A percentile compares a stretch with the other conserved stretches of the same genome.
Evolutionary conservation across 30 jellyfish, hydroid and myxozoan genomes (phyloP).

Genomic region (Phacellophora camtschatica): DNA sequence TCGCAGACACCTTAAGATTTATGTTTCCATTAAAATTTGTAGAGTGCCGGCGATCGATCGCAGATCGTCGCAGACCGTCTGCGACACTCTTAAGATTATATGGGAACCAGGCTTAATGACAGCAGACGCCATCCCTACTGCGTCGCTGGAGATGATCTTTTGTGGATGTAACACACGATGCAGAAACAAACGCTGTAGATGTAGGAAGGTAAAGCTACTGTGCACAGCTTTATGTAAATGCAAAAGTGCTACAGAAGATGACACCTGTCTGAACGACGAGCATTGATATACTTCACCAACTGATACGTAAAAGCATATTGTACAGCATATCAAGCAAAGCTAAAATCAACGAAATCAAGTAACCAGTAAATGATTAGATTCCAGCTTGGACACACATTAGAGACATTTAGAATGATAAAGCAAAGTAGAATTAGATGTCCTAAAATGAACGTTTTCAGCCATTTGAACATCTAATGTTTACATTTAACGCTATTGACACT

Average conservation of each 20-base stretch:
- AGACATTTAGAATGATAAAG: too few relatives aligned
- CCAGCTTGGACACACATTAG: too few relatives aligned
- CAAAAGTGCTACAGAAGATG: slow-evolving; percentile 26
- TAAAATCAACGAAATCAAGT: too few relatives aligned
- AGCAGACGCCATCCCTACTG: slow-evolving; percentile 45
- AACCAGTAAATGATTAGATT: too few relatives aligned
- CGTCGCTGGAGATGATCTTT: slow-evolving; percentile 41
- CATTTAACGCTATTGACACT: too few relatives aligned
- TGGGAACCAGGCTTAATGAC: slow-evolving; percentile 26
- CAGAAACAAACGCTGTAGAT: slow-evolving; percentile 32
- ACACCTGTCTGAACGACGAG: slow-evolving; percentile 14
- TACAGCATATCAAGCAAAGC: too few relatives aligned
- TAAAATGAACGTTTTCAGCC: too few relatives aligned
- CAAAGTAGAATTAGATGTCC: too few relatives aligned
- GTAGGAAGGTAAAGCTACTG: not conserved
- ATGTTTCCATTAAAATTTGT: not conserved
- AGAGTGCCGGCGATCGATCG: too few relatives aligned
- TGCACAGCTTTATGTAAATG: not conserved
- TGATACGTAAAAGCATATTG: not conserved
- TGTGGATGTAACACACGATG: slow-evolving; percentile 34
- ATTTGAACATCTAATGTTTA: too few relatives aligned
- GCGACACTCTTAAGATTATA: slow-evolving; percentile 4
- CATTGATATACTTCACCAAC: not conserved
- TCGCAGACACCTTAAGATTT: too few relatives aligned
- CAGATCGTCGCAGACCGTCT: too few relatives aligned